Evolutionary conservation across 2,888 invertebrate genomes (phyloP), one percentile per base, ranked within the genome.

Genomic region (Ophion ventricosus): DNA sequence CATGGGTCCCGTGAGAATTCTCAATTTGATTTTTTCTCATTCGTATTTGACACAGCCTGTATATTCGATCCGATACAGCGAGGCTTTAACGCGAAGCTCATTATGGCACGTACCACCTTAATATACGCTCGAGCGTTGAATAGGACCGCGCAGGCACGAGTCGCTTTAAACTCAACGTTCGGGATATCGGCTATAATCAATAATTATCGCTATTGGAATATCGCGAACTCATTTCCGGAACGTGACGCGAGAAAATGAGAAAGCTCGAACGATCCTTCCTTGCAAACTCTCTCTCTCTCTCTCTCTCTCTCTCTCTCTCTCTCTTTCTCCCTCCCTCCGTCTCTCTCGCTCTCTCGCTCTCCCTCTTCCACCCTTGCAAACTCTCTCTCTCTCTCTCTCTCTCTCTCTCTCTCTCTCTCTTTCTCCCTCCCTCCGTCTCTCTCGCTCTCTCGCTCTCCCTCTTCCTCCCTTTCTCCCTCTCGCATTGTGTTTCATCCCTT

Each of bases 171-270:
- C 57, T 77, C 72, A 49, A 64, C 54, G 54, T 64, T 64, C 63
- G 64, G 29, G 67, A 49, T 70, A 64, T 57, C 66, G 75, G 49
- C 73, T 75, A 84, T 84, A 84, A 84, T 84, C 84, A 75, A 84
- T 84, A 84, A 84, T 83, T 87, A 86, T 87, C 85, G 83, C 80
- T 84, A 86, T 81, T 80, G 79, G 82, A 82, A 87, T 87, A 85
- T 86, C 84, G 81, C 74, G 76, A 82, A 82, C 80, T 86, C 86
- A 78, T 86, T 86, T 81, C 77, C 83, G 80, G 79, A 75, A 85
- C 80, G 85, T 85, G 86, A 86, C 84, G 83, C 83, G 84, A 87
- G 80, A 82, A 84, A 84, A 84, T 82, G 84, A 78, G 84, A 84
- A 82, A 82, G 75, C 78, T 74, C 67, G n/a, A 63, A 25, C 75